A percentile compares a stretch with the other conserved stretches of the same genome.
These are phyloP conservation scores for Rhabditoides inermis DNA, from an alignment of 2,888 invertebrate species.

Conservation along the genomic window DNA sequence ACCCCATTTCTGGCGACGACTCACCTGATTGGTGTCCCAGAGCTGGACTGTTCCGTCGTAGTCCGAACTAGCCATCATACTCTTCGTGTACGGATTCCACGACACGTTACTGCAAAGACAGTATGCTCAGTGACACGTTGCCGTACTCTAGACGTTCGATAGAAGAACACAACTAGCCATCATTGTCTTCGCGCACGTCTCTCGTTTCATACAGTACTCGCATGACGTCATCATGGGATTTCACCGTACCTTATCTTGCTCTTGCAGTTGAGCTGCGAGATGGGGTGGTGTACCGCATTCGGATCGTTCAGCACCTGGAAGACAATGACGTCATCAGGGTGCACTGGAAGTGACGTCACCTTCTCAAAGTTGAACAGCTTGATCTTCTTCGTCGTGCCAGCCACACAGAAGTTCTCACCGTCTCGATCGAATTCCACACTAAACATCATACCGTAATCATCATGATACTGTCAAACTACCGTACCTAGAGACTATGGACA, in stretches of 20 bases:
- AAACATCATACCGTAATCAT: constrained; percentile 7
- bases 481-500: constrained; percentile 58
- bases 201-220: too few species aligned
- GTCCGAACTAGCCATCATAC: constrained; percentile 78
- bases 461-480: constrained; percentile 3
- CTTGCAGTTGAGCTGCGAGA: constrained; percentile 75
- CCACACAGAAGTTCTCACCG: constrained; percentile 87
- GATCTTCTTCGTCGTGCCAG: constrained; percentile 85
- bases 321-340: too few species aligned
- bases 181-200: too few species aligned
- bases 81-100: constrained; percentile 84
- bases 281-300: constrained; percentile 83
- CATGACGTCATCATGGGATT: too few species aligned
- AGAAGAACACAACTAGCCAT: too few species aligned
- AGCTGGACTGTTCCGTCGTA: constrained; percentile 87
- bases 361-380: constrained; percentile 76
- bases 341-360: too few species aligned
- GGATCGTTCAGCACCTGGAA: constrained; percentile 62
- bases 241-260: constrained; percentile 76
- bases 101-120: constrained; percentile 68
- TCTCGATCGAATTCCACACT: constrained; percentile 94
- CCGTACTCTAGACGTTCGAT: too few species aligned
- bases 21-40: constrained; percentile 72
- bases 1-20: not conserved
- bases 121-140: not conserved